Evolutionary conservation across 2,888 invertebrate species (phyloP), one percentile per base, ranked within the genome.

Genomic region (Ormyrus thymus): DNA sequence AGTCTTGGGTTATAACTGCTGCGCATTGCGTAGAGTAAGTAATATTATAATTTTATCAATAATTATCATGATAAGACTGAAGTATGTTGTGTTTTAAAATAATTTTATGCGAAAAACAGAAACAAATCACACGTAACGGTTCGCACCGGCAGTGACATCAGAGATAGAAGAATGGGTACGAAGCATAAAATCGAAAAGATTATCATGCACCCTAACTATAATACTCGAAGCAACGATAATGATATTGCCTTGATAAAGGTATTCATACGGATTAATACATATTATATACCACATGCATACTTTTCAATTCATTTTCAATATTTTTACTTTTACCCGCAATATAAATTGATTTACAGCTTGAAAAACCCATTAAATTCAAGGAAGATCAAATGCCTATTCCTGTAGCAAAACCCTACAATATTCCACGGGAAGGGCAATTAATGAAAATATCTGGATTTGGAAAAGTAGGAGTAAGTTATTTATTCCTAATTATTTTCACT

Each of bases 231-330:
- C 9, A 8, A 29, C 7, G 55, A 73, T 7, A 64, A 74, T 48
- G 73, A 74, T 43, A 74, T 74, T 13, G 73, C 48, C 4, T 62
- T 74, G 29, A 65, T 74, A 10, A 53, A 74, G 73, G 73, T 74
- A 13, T 5, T 13, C 4, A 29, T 48, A 4, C 29, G 29, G 3
- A 29, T 4, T 29, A 29, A 29, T 29, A 4, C 29, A 29, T 29
- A 29, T 29, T 29, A 29, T 29, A 29, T 4, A 29, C 4, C 29
- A 4, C 29, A 4, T 29, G 29, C 29, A 29, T 29, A 29, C 4
- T 29, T 29, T 29, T 29, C 29, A 29, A 29, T 29, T 29, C 3
- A 29, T 29, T 29, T 29, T 29, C 4, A 29, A 29, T 29, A 29
- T 29, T 29, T 29, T 29, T 29, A 10, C 3, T 29, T 3, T 0